A percentile compares a stretch with the other conserved stretches of the same genome.
These are phyloP conservation scores for Sturnus vulgaris DNA, from an alignment of 2,113 vertebrate genomes.

Conservation along the genomic window DNA sequence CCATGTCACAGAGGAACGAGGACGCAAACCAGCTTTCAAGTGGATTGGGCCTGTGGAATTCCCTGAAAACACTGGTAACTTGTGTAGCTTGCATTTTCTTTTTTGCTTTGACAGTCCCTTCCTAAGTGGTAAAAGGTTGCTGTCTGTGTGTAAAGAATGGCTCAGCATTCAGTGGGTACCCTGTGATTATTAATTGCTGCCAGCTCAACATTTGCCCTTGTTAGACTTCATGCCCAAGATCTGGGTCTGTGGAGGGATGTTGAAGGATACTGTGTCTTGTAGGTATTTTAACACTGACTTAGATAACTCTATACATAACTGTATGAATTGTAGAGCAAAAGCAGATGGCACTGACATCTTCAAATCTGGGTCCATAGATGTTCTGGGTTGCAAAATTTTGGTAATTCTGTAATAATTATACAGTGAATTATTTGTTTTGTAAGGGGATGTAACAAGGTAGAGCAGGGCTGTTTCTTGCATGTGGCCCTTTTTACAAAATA, in stretches of 20 bases:
- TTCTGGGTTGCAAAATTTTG: not conserved
- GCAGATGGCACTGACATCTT: not conserved
- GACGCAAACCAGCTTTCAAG: constrained; percentile 89
- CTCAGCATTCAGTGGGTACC: not conserved
- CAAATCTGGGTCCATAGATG: not conserved
- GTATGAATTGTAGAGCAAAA: not conserved
- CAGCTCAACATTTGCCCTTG: not conserved
- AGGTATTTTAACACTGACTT: not conserved
- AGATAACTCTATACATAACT: not conserved
- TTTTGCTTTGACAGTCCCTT: not conserved
- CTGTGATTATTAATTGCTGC: not conserved
- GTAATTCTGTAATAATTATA: not conserved
- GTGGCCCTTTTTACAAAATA: not conserved
- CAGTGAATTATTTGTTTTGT: not conserved
- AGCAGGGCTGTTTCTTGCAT: not conserved
- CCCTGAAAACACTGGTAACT: constrained; percentile 61
- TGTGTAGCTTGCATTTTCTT: not conserved
- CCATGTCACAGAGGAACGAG: constrained; percentile 83
- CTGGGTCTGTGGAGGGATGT: not conserved
- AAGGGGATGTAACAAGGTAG: not conserved
- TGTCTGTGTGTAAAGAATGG: not conserved
- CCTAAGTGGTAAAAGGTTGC: not conserved
- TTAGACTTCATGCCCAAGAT: not conserved
- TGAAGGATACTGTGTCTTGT: not conserved
- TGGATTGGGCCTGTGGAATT: constrained; percentile 90